These are phyloP conservation scores for Heliconius charithonia DNA, from an alignment of 2,888 invertebrate genomes.

Conservation along the genomic window DNA sequence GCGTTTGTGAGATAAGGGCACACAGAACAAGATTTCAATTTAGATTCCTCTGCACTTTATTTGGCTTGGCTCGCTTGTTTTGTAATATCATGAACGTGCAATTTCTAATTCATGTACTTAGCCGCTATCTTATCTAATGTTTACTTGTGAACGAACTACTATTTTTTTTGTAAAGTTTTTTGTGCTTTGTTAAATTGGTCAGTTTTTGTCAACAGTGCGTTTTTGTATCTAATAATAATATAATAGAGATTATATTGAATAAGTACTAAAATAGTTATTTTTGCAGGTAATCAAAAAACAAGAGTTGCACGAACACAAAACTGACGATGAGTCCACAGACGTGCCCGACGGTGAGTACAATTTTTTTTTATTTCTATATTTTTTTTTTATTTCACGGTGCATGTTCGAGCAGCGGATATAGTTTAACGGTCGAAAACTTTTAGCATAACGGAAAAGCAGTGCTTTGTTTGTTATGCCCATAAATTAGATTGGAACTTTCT, in stretches of 20 bases:
- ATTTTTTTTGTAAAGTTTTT: conserved; percentile 1
- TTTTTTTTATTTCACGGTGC: background rate
- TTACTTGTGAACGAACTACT: conserved; percentile 15
- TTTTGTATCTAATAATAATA: background rate
- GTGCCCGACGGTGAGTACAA: conserved; percentile 73
- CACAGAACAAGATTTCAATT: conserved; percentile 77
- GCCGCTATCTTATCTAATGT: conserved; percentile 29
- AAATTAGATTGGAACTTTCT: conserved; percentile 28
- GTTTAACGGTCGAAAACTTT: conserved; percentile 31
- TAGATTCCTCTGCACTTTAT: conserved; percentile 72
- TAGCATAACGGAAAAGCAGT: conserved; percentile 41
- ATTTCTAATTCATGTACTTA: conserved; percentile 45
- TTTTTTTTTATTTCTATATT: background rate
- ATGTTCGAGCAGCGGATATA: conserved; percentile 34
- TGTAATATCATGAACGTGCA: conserved; percentile 57
- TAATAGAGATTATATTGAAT: background rate
- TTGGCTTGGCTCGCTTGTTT: conserved; percentile 71
- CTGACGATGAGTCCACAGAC: conserved; percentile 72
- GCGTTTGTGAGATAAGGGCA: conserved; percentile 70
- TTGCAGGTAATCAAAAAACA: conserved; percentile 81
- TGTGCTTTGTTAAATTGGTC: conserved; percentile 15
- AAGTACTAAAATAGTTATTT: conserved; percentile 49
- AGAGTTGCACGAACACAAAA: conserved; percentile 73
- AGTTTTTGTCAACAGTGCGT: conserved; percentile 43
- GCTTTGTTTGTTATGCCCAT: conserved; percentile 34